These are phyloP conservation scores for Cryptomyrus ogoouensis DNA, from an alignment of 2,113 vertebrate genomes.

Conservation along the genomic window DNA sequence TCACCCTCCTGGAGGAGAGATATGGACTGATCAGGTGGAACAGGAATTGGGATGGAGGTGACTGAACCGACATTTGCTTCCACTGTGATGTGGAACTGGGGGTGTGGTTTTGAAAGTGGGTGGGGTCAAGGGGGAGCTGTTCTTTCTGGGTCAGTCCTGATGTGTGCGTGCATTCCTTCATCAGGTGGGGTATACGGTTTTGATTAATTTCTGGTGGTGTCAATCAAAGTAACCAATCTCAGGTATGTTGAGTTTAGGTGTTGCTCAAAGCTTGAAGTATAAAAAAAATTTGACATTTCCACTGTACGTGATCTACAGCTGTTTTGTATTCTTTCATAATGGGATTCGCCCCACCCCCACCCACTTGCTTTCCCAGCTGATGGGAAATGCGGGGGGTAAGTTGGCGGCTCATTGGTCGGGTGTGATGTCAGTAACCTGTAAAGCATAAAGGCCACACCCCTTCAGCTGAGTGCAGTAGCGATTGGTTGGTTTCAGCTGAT, in stretches of 20 bases:
- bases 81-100: neutral
- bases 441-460: neutral
- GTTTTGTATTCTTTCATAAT: neutral
- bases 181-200: too few relatives aligned
- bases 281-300: neutral
- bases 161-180: neutral
- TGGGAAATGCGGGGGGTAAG: neutral
- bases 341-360: neutral
- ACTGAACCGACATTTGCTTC: constrained; percentile 31
- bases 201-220: neutral
- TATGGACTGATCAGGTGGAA: constrained; percentile 62
- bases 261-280: neutral
- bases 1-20: constrained; percentile 70
- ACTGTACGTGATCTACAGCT: neutral
- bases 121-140: neutral
- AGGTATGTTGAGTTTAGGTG: neutral
- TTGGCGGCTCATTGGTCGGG: neutral
- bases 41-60: constrained; percentile 37
- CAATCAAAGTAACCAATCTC: neutral
- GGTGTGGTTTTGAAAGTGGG: neutral
- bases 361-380: neutral
- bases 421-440: neutral
- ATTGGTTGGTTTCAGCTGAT: neutral
- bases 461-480: neutral
- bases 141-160: neutral